A percentile compares a stretch with the other conserved stretches of the same genome.
These are phyloP conservation scores for Branchellion lobata DNA, from an alignment of 2,888 invertebrate genomes.

Conservation along the genomic window DNA sequence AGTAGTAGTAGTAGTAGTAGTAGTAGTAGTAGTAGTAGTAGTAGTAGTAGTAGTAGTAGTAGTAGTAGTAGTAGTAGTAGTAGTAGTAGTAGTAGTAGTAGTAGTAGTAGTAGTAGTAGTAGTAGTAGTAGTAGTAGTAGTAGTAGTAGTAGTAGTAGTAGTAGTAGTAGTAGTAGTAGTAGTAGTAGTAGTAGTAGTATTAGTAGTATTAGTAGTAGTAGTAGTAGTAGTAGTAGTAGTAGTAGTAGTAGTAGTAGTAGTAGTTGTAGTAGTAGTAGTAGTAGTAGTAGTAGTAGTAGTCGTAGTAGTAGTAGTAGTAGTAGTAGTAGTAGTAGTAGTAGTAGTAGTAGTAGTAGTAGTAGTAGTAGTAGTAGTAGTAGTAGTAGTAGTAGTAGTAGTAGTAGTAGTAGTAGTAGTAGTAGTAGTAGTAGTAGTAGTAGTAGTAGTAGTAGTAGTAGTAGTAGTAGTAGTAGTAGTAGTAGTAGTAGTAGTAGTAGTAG, in stretches of 20 bases:
- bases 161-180: too few relatives aligned
- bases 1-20: constrained; percentile 27
- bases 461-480: neutral
- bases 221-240: constrained; percentile 14
- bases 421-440: neutral
- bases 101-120: constrained; percentile 7
- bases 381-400: neutral
- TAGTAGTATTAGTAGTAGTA: constrained; percentile 8
- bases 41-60: constrained; percentile 29
- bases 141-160: constrained; percentile 2
- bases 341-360: neutral
- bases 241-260: constrained; percentile 19
- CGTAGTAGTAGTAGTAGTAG: neutral
- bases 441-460: neutral
- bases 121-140: constrained; percentile 11
- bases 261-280: constrained; percentile 5
- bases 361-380: neutral
- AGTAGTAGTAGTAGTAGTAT: too few relatives aligned
- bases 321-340: neutral
- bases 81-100: constrained; percentile 19
- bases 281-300: neutral
- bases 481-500: neutral
- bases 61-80: constrained; percentile 25
- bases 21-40: constrained; percentile 29
- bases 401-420: neutral